Conservation (phyloP, 2,113 vertebrate species). For the Pachypanchax playfairii region DNA sequence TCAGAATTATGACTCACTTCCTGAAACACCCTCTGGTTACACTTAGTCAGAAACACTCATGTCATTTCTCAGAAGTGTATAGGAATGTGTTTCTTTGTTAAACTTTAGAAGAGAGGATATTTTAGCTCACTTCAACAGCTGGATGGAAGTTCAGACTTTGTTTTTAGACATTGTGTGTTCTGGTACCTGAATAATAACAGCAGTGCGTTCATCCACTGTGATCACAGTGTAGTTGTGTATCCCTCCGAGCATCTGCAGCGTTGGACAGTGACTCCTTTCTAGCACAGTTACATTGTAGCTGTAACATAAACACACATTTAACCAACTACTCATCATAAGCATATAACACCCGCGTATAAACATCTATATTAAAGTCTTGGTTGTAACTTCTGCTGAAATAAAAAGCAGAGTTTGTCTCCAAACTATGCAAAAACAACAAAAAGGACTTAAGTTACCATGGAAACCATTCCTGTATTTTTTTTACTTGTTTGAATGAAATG, state of each 20-base stretch:
- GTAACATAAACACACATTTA: constrained; percentile 20
- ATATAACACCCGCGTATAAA: background rate
- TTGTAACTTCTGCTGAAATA: background rate
- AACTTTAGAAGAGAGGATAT: background rate
- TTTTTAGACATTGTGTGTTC: background rate
- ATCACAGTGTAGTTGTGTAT: constrained; percentile 81
- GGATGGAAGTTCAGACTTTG: background rate
- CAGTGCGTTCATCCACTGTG: constrained; percentile 88
- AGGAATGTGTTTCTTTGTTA: background rate
- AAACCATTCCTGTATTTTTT: background rate
- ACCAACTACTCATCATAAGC: background rate
- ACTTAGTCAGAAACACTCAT: too few relatives aligned
- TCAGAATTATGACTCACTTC: too few relatives aligned
- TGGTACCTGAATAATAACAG: constrained; percentile 87
- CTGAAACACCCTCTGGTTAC: too few relatives aligned
- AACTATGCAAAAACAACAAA: too few relatives aligned
- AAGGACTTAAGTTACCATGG: too few relatives aligned
- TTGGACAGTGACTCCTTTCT: constrained; percentile 82
- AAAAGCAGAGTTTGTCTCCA: too few relatives aligned
- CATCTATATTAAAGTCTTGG: background rate
- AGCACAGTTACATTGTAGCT: constrained; percentile 88
- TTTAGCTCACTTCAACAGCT: background rate
- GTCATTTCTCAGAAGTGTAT: background rate
- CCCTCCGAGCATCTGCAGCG: constrained; percentile 82
- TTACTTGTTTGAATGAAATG: background rate